Base-by-base conservation (phyloP, 1,140 invertebrate species). In the Potamilus streckersoni region DNA sequence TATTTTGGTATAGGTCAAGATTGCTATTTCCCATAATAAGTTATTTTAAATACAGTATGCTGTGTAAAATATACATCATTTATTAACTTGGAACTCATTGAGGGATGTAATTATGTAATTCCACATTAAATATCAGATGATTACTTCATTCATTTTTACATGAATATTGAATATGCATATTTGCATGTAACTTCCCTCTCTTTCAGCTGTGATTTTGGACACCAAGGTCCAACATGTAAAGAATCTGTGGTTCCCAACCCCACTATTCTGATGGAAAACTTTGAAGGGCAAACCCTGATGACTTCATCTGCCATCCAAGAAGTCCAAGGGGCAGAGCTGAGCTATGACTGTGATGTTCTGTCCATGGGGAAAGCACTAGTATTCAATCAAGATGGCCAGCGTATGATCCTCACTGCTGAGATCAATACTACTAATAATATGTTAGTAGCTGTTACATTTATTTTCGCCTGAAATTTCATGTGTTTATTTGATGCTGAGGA, bases 131-230 rank as follows among this genome's bases (percentile, higher is more conserved):
- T 49, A 49, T 49, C 38, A 49, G 38, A 11, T 49, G 38, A 49
- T 49, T 49, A 4, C 38, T 49, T 49, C 38, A 49, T 49, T 49
- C 38, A 49, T 49, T 49, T 49, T 49, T 8, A 6, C 0, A 6
- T 49, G 38, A 4, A 49, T 6, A 49, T 49, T 11, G 11, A 49
- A 8, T 49, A 11, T 49, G 38, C 11, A 49, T 49, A 49, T 49
- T 49, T 49, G 5, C 6, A 49, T 49, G 6, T 49, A 49, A 49
- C 38, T 0, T 49, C 11, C 38, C 38, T 49, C 38, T 8, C n/a
- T 78, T 77, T 5, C 82, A 91, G 90, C 58, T 91, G 91, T 86
- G 90, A 91, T 75, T 90, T 89, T 83, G 90, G 89, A 12, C 91
- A 86, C 75, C 70, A 78, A 71, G 91, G 90, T 0, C 60, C 72